Evolutionary conservation across 2,888 invertebrate genomes (phyloP).

Genomic region (Coelinius sp.): DNA sequence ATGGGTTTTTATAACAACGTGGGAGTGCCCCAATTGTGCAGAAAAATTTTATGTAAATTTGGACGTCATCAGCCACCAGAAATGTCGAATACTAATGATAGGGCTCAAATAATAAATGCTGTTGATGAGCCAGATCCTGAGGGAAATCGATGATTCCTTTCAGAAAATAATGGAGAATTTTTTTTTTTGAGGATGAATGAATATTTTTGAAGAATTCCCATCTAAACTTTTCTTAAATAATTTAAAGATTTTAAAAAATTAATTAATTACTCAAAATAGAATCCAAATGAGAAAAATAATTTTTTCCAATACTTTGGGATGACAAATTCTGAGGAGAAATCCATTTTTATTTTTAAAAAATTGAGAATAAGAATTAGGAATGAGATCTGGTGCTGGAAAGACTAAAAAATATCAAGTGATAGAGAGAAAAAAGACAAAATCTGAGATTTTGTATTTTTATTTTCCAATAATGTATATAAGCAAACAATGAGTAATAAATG

Average conservation of each 20-base stretch:
- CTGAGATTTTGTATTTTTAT: background rate
- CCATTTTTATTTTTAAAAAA: too few relatives aligned
- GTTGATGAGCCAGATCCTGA: constrained; percentile 56
- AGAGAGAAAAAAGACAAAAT: background rate
- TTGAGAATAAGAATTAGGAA: background rate
- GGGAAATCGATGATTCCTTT: constrained; percentile 45
- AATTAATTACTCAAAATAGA: background rate
- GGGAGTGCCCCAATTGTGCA: constrained; percentile 66
- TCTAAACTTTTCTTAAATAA: too few relatives aligned
- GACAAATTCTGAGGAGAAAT: background rate
- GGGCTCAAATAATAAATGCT: constrained; percentile 62
- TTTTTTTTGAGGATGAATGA: too few relatives aligned
- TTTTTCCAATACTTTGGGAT: background rate
- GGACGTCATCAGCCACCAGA: constrained; percentile 59
- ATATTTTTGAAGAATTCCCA: background rate
- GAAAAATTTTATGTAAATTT: constrained; percentile 53
- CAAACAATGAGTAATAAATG: background rate
- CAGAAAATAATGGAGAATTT: background rate
- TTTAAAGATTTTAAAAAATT: too few relatives aligned
- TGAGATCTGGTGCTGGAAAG: background rate
- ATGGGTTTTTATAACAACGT: constrained; percentile 87
- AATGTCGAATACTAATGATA: constrained; percentile 43
- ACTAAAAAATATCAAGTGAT: background rate
- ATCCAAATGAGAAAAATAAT: too few relatives aligned
- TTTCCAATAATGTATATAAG: background rate